Evolutionary conservation across 2,797 vertebrate genomes (phyloP).

Genomic region (Thalassophryne amazonica): DNA sequence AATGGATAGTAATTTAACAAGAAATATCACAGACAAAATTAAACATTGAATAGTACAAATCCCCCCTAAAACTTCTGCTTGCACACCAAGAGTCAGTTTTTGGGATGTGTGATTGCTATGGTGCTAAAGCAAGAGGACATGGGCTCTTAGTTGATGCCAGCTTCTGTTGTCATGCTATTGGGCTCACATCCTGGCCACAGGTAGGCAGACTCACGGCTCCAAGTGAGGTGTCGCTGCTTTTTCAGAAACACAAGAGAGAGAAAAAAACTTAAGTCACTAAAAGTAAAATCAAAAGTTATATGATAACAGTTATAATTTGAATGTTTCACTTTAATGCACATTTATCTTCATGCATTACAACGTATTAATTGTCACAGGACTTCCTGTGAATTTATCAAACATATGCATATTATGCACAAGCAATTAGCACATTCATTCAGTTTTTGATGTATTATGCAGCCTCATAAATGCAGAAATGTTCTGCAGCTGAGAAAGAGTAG

Average conservation of each 20-base stretch:
- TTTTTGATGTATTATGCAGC: neutral
- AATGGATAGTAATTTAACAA: conserved; percentile 2
- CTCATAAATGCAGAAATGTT: neutral
- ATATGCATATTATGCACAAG: too few species aligned
- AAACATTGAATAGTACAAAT: too few species aligned
- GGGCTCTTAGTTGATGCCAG: conserved; percentile 15
- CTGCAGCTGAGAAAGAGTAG: neutral
- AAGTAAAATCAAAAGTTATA: neutral
- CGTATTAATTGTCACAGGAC: neutral
- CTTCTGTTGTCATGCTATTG: conserved; percentile 41
- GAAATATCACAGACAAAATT: too few species aligned
- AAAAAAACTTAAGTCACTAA: neutral
- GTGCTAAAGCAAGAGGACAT: neutral
- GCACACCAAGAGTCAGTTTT: neutral
- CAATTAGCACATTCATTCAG: too few species aligned
- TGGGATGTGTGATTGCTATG: conserved; percentile 1
- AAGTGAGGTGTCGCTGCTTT: conserved; percentile 34
- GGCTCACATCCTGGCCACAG: conserved; percentile 63
- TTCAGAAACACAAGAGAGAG: conserved; percentile 47
- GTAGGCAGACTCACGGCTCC: conserved; percentile 29
- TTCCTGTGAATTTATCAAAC: neutral
- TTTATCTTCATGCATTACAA: neutral
- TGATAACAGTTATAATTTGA: neutral
- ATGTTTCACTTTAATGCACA: neutral
- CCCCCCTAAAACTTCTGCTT: too few species aligned